Evolutionary conservation across 2,113 vertebrate species (phyloP).

Genomic region (Holacanthus passer): DNA sequence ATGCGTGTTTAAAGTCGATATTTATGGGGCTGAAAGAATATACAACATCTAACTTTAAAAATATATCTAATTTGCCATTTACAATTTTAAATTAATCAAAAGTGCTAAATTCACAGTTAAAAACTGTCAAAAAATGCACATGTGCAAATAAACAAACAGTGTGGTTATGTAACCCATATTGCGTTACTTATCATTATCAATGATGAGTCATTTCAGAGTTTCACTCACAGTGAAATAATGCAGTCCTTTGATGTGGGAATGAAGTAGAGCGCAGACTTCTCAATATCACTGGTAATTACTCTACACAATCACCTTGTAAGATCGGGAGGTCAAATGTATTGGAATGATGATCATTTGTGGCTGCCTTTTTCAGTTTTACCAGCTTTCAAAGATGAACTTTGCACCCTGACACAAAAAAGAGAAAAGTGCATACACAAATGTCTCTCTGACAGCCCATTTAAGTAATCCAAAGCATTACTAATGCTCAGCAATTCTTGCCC

Average conservation of each 20-base stretch:
- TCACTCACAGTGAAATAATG: conserved; percentile 64
- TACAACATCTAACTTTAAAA: neutral
- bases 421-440: conserved; percentile 16
- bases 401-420: conserved; percentile 11
- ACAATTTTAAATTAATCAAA: neutral
- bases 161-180: conserved; percentile 34
- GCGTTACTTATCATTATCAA: conserved; percentile 56
- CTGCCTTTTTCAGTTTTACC: conserved; percentile 9
- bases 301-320: conserved; percentile 31
- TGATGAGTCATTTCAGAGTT: conserved; percentile 80
- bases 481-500: conserved; percentile 18
- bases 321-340: conserved; percentile 35
- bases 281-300: conserved; percentile 64
- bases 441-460: conserved; percentile 23
- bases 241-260: conserved; percentile 84
- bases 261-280: conserved; percentile 42
- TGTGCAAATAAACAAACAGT: conserved; percentile 3
- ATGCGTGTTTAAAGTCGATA: neutral
- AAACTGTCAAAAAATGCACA: neutral
- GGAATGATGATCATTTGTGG: conserved; percentile 14
- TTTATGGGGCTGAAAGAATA: neutral
- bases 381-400: conserved; percentile 52
- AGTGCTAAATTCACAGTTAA: neutral
- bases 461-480: conserved; percentile 38
- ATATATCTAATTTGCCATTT: neutral